These are phyloP conservation scores for Parapsyche elsis DNA, from an alignment of 1,140 invertebrate species.

Conservation along the genomic window DNA sequence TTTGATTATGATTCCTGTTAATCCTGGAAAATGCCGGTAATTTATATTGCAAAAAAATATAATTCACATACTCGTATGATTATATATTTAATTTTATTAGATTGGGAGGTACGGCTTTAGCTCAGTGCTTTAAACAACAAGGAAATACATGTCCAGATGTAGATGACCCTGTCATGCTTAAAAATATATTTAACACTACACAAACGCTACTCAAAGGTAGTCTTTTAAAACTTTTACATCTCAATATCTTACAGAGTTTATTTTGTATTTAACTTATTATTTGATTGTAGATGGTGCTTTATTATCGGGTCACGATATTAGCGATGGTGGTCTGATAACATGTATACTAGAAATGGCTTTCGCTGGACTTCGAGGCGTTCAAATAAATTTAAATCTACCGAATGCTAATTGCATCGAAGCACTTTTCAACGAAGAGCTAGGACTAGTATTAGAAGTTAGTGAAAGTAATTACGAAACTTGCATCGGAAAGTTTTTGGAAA, in stretches of 20 bases:
- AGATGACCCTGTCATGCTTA: constrained; percentile 74
- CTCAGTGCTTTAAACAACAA: constrained; percentile 90
- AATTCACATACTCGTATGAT: not conserved
- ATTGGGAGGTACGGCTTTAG: constrained; percentile 91
- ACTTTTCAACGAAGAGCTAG: constrained; percentile 92
- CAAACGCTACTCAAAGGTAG: constrained; percentile 84
- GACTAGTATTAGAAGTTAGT: constrained; percentile 89
- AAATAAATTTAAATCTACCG: constrained; percentile 74
- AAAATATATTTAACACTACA: constrained; percentile 82
- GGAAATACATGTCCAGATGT: constrained; percentile 86
- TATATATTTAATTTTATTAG: constrained; percentile 60
- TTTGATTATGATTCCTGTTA: constrained; percentile 61
- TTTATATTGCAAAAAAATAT: not conserved
- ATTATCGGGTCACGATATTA: constrained; percentile 94
- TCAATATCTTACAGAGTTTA: not conserved
- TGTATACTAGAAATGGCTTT: constrained; percentile 96
- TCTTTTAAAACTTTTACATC: not conserved
- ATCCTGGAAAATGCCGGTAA: constrained; percentile 64
- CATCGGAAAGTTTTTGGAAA: constrained; percentile 69
- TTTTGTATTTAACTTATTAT: not conserved
- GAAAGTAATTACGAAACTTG: constrained; percentile 70
- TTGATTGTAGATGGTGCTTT: constrained; percentile 73
- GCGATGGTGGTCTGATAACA: constrained; percentile 93
- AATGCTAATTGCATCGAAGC: constrained; percentile 71
- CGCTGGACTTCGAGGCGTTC: constrained; percentile 85